These are phyloP conservation scores for Rhaphigaster nebulosa DNA, from an alignment of 2,888 invertebrate species.

Conservation along the genomic window DNA sequence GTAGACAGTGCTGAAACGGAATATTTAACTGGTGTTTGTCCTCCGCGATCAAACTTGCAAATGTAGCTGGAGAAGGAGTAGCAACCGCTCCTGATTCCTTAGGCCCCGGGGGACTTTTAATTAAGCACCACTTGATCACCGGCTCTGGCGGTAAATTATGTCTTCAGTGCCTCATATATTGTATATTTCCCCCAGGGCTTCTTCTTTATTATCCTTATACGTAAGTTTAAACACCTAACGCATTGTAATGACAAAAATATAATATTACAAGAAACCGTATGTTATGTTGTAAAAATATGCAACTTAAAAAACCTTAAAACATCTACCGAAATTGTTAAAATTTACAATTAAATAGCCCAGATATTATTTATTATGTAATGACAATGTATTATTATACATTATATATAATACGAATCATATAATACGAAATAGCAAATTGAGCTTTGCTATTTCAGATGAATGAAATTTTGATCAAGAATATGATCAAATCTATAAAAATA, in stretches of 20 bases:
- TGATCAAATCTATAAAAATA: too few relatives aligned
- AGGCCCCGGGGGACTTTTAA: background rate
- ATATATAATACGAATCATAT: too few relatives aligned
- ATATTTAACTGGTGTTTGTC: conserved; percentile 2
- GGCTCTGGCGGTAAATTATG: background rate
- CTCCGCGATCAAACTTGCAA: conserved; percentile 19
- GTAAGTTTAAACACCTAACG: background rate
- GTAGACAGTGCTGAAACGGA: background rate
- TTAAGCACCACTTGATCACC: background rate
- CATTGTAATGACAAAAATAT: background rate
- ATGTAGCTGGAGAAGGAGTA: background rate
- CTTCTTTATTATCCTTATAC: background rate
- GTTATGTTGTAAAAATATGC: too few relatives aligned
- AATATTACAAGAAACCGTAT: background rate
- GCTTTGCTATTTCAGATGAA: too few relatives aligned
- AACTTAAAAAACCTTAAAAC: too few relatives aligned
- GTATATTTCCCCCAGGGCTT: background rate
- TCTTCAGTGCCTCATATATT: background rate
- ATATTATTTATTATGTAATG: too few relatives aligned
- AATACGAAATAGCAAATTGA: too few relatives aligned
- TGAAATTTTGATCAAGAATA: too few relatives aligned
- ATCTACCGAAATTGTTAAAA: too few relatives aligned
- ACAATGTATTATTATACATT: too few relatives aligned
- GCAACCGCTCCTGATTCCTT: background rate
- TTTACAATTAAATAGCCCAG: too few relatives aligned